Conservation (phyloP, 2,113 vertebrate species). For the Psittacula cyanocephala region DNA sequence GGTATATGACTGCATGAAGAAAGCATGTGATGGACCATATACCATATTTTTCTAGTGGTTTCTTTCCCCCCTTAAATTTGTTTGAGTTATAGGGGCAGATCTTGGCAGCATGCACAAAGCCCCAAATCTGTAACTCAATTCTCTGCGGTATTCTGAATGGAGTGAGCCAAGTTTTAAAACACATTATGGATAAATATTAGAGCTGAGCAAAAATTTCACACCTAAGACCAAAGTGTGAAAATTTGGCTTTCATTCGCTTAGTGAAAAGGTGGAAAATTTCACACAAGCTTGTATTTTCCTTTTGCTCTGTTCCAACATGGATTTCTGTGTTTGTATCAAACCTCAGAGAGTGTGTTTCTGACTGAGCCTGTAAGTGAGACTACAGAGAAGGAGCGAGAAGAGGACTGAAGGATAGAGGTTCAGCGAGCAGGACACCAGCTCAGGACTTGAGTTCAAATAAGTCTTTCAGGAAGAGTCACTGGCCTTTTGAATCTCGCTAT, state of each 20-base stretch:
- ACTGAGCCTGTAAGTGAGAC: not conserved
- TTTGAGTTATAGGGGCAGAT: constrained; percentile 58
- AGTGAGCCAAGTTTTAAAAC: constrained; percentile 46
- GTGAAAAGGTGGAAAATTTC: constrained; percentile 61
- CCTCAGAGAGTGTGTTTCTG: not conserved
- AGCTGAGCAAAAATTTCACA: constrained; percentile 57
- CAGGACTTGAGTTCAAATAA: not conserved
- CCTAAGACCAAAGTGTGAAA: constrained; percentile 60
- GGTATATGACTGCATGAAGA: constrained; percentile 50
- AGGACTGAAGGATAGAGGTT: not conserved
- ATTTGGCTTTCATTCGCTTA: constrained; percentile 57
- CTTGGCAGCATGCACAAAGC: constrained; percentile 56
- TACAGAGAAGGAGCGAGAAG: not conserved
- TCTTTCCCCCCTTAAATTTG: not conserved
- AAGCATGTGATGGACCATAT: constrained; percentile 48
- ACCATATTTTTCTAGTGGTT: constrained; percentile 30
- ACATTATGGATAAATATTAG: constrained; percentile 52
- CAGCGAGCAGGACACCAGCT: not conserved
- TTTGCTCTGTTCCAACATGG: constrained; percentile 1
- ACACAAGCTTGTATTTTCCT: constrained; percentile 45
- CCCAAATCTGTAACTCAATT: constrained; percentile 57
- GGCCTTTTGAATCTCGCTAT: not conserved
- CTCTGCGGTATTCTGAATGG: constrained; percentile 35
- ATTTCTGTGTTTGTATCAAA: not conserved
- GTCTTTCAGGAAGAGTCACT: not conserved